Evolutionary conservation across 1,140 invertebrate species (phyloP).

Genomic region (Neodiprion pinetum): DNA sequence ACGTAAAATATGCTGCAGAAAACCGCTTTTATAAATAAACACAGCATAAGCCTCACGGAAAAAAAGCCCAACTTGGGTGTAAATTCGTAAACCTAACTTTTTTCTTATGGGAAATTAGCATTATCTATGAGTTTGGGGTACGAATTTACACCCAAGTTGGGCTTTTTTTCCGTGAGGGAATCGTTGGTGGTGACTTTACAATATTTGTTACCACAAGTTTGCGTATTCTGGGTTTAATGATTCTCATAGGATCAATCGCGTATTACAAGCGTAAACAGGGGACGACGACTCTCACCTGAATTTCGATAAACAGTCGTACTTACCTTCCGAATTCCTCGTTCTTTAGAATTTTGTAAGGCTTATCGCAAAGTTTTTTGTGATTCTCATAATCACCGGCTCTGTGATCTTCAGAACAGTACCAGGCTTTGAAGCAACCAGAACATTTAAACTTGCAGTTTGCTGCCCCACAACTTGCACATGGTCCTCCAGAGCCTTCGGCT

Average conservation of each 20-base stretch:
- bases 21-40: too few species aligned
- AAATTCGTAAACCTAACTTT: too few species aligned
- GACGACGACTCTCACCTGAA: background rate
- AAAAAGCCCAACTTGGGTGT: too few species aligned
- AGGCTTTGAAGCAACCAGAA: conserved; percentile 32
- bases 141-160: background rate
- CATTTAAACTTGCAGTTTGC: conserved; percentile 27
- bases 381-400: background rate
- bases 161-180: background rate
- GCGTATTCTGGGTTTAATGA: too few species aligned
- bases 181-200: background rate
- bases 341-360: conserved; percentile 52
- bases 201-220: too few species aligned
- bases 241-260: too few species aligned
- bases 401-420: background rate
- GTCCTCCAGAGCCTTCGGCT: conserved; percentile 6
- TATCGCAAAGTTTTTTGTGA: conserved; percentile 28
- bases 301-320: background rate
- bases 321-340: conserved; percentile 71
- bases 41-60: too few species aligned
- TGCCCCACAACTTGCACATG: conserved; percentile 14
- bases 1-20: too few species aligned
- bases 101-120: too few species aligned
- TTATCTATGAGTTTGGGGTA: background rate
- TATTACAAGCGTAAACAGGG: background rate